Conservation (phyloP, 2,888 invertebrate genomes). For the Labia minor region DNA sequence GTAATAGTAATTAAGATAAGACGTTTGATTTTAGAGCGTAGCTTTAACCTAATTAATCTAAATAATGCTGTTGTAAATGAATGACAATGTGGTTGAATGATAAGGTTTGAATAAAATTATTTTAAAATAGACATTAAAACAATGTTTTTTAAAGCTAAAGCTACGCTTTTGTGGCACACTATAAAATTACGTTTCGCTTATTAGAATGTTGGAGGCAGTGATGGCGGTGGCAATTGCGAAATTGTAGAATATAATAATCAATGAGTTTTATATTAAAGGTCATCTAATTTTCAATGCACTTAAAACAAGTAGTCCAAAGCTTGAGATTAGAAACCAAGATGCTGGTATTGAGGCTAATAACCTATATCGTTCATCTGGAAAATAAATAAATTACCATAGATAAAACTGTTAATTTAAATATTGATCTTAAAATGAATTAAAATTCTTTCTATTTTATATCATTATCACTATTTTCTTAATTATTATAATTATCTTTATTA, state of each 20-base stretch:
- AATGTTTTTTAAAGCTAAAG: background rate
- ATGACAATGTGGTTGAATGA: too few relatives aligned
- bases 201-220: background rate
- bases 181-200: background rate
- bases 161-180: background rate
- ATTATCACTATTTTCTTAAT: too few relatives aligned
- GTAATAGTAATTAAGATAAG: too few relatives aligned
- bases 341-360: constrained; percentile 70
- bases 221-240: background rate
- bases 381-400: constrained; percentile 37
- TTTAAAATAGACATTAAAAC: too few relatives aligned
- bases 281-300: constrained; percentile 24
- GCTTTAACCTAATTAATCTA: too few relatives aligned
- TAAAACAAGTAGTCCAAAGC: constrained; percentile 42
- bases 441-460: too few relatives aligned
- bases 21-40: too few relatives aligned
- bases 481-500: too few relatives aligned
- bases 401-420: constrained; percentile 32
- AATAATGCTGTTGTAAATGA: too few relatives aligned
- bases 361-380: constrained; percentile 66
- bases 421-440: too few relatives aligned
- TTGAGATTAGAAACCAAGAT: constrained; percentile 59
- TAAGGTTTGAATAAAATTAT: too few relatives aligned
- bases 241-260: too few relatives aligned
- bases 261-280: constrained; percentile 13